Evolutionary conservation across 1,140 invertebrate species (phyloP).

Genomic region (Drosophila bifasciata): DNA sequence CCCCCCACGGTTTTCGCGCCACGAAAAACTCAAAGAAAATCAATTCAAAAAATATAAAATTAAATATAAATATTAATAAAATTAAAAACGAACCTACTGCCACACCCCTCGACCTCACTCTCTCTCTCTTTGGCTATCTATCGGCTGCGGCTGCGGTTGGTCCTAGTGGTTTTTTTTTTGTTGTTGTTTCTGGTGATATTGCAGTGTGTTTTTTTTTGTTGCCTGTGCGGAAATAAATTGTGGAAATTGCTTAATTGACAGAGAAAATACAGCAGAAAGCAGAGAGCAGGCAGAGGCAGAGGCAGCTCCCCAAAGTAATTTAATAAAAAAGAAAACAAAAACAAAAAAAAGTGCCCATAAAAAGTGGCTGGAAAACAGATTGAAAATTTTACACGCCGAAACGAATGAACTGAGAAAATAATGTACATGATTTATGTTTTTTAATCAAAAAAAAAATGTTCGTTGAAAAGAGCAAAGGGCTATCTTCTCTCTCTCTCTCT

Average conservation of each 20-base stretch:
- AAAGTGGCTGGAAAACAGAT: background rate
- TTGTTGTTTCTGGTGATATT: no score
- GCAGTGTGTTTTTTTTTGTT: slow-evolving; percentile 36
- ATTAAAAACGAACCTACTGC: background rate
- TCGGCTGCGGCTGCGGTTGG: no score
- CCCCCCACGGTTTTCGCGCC: background rate
- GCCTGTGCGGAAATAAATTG: slow-evolving; percentile 29
- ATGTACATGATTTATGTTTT: background rate
- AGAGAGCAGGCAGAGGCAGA: background rate
- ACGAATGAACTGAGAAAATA: background rate
- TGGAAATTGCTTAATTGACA: slow-evolving; percentile 47
- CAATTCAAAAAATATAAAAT: no score
- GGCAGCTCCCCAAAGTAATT: slow-evolving; percentile 5
- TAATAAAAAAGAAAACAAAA: slow-evolving; percentile 35
- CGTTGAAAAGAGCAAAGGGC: no score
- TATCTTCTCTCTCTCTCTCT: no score
- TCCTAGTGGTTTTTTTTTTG: slow-evolving; percentile 1
- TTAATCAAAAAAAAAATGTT: background rate
- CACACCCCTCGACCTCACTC: background rate
- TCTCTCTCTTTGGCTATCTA: no score
- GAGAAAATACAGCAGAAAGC: slow-evolving; percentile 3
- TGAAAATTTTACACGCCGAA: no score
- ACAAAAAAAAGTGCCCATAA: slow-evolving; percentile 18
- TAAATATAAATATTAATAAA: no score
- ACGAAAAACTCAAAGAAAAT: no score